These are phyloP conservation scores for Liodrosophila aerea DNA, from an alignment of 2,888 invertebrate genomes.

Conservation along the genomic window DNA sequence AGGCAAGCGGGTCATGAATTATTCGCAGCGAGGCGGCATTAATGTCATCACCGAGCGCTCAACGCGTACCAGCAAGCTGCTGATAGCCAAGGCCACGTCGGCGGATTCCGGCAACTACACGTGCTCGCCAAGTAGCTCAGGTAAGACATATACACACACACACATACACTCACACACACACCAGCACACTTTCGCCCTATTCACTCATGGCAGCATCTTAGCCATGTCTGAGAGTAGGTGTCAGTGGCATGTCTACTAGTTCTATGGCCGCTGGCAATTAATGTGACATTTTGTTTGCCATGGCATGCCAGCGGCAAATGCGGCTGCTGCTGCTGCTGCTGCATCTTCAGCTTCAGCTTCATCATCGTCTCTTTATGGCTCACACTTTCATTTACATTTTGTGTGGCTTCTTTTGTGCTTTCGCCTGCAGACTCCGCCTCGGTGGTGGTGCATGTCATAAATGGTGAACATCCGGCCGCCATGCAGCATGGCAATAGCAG, in stretches of 20 bases:
- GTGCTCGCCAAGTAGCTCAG: constrained; percentile 91
- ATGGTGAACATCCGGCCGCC: constrained; percentile 88
- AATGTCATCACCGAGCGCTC: constrained; percentile 94
- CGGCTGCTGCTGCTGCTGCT: constrained; percentile 18
- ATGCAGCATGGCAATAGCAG: constrained; percentile 84
- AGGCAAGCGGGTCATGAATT: constrained; percentile 92
- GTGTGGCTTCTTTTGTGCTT: constrained; percentile 1
- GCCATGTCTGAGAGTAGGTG: constrained; percentile 52
- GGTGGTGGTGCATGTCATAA: constrained; percentile 91
- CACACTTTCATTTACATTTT: too few species aligned
- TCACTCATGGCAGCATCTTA: constrained; percentile 23
- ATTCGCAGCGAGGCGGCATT: constrained; percentile 93
- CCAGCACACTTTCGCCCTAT: constrained; percentile 1
- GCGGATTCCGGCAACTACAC: constrained; percentile 95
- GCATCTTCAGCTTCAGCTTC: not conserved
- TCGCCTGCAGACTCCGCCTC: constrained; percentile 87
- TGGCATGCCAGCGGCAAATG: constrained; percentile 45
- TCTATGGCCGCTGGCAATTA: constrained; percentile 57
- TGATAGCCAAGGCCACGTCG: constrained; percentile 92
- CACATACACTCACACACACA: not conserved
- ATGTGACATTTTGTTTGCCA: constrained; percentile 44
- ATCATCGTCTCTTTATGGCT: not conserved
- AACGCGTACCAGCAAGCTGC: constrained; percentile 91
- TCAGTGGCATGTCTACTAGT: constrained; percentile 49
- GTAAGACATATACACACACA: constrained; percentile 74